These are phyloP conservation scores for Clupea harengus DNA, from an alignment of 2,113 vertebrate species.

Conservation along the genomic window DNA sequence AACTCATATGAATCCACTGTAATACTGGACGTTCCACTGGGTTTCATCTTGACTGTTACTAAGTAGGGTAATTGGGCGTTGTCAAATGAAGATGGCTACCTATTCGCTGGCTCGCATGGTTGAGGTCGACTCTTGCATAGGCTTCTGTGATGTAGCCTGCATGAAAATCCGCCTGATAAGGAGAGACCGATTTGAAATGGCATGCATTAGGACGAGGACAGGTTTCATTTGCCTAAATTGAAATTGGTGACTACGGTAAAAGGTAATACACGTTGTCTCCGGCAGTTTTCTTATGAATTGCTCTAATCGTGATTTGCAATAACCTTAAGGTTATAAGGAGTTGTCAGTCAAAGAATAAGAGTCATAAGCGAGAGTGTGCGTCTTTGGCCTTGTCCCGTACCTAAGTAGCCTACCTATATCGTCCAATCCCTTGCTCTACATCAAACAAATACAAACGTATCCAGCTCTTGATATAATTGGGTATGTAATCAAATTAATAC, in stretches of 20 bases:
- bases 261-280: background rate
- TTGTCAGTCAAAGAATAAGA: too few relatives aligned
- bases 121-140: slow-evolving; percentile 8
- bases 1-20: background rate
- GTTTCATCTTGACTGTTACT: slow-evolving; percentile 47
- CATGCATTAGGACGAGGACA: background rate
- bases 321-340: too few relatives aligned
- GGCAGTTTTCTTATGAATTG: too few relatives aligned
- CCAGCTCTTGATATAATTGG: too few relatives aligned
- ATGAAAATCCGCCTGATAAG: background rate
- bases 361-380: background rate
- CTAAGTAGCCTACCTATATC: background rate
- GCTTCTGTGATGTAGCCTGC: background rate
- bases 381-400: too few relatives aligned
- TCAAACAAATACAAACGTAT: background rate
- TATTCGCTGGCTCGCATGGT: slow-evolving; percentile 48
- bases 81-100: slow-evolving; percentile 69
- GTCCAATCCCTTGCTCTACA: background rate
- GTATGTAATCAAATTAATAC: too few relatives aligned
- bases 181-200: background rate
- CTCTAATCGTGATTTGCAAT: too few relatives aligned
- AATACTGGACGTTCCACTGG: background rate
- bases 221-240: background rate
- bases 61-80: slow-evolving; percentile 76
- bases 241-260: background rate